Evolutionary conservation across 2,113 vertebrate genomes (phyloP), one percentile per base, ranked within the genome.

Genomic region (Globicephala melas): DNA sequence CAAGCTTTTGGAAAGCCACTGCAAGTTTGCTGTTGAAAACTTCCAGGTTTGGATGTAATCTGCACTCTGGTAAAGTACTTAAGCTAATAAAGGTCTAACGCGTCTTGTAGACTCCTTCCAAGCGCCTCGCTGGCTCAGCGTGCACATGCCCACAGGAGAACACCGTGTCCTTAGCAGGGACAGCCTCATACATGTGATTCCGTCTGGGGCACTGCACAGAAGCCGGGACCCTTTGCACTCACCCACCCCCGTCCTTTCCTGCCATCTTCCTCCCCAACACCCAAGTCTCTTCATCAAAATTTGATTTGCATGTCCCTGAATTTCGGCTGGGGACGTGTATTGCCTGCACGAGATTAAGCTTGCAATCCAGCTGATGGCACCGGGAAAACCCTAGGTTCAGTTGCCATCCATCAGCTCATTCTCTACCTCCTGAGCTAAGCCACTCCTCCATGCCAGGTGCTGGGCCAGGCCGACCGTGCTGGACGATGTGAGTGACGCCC

Each of bases 1-100:
- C 55, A 31, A n/a, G 67, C 83, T 96, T 98, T 95, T 95, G 98
- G 96, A 98, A 98, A 98, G 86, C 94, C 28, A 0, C 88, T 89
- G 97, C 73, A 81, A 95, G 86, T 58, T 82, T 96, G 96, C 96
- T 2, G 1, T 97, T 98, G 98, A 97, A 98, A 96, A 76, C 92
- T 95, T 98, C 89, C 87, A 98, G 77, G 96, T 95, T 97, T 79
- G 95, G 95, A 95, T 97, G 73, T 89, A 94, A 98, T 98, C 91
- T 93, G 67, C 47, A 96, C 89, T 68, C 97, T 99, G 98, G 91
- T 98, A 98, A 98, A 98, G 89, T 95, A 98, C 95, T 99, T 98
- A 98, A 94, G 96, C 87, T 60, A 94, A 97, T 77, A 98, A 96
- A 98, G 97, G 65, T 14, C 96, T 86, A 98, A 98, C 71, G 36